A percentile compares a stretch with the other conserved stretches of the same genome.
These are phyloP conservation scores for Matsumyia berberina DNA, from an alignment of 2,888 invertebrate species.

Conservation along the genomic window DNA sequence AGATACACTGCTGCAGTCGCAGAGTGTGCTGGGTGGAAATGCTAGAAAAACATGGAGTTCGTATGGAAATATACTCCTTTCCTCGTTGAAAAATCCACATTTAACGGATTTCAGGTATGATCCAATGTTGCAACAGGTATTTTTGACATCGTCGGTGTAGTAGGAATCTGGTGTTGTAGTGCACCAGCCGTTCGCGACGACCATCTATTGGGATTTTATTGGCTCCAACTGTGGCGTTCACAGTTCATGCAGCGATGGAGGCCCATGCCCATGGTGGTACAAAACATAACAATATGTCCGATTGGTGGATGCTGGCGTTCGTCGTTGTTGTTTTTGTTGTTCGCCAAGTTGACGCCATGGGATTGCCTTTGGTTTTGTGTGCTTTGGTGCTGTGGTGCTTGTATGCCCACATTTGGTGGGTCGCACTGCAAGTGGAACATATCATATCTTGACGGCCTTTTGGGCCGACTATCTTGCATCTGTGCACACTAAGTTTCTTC, in stretches of 20 bases:
- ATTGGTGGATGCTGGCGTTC: constrained; percentile 63
- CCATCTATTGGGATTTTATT: constrained; percentile 69
- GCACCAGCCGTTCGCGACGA: constrained; percentile 46
- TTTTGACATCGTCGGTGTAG: constrained; percentile 61
- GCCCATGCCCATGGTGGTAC: constrained; percentile 56
- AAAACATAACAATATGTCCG: constrained; percentile 72
- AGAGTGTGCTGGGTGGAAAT: constrained; percentile 21
- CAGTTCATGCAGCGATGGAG: constrained; percentile 45
- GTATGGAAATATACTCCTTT: constrained; percentile 66
- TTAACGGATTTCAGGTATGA: constrained; percentile 73
- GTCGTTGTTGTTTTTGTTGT: constrained; percentile 35
- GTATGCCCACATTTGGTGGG: constrained; percentile 73
- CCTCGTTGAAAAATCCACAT: constrained; percentile 62
- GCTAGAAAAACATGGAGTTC: constrained; percentile 44
- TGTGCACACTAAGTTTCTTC: constrained; percentile 63
- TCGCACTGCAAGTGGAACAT: constrained; percentile 73
- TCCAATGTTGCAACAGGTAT: constrained; percentile 74
- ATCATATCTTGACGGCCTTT: constrained; percentile 70
- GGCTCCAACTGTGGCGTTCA: constrained; percentile 67
- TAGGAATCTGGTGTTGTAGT: constrained; percentile 30
- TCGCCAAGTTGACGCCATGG: constrained; percentile 69
- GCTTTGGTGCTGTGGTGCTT: too few species aligned
- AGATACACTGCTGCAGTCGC: constrained; percentile 34
- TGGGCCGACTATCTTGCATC: constrained; percentile 69
- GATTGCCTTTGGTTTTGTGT: constrained; percentile 54